Evolutionary conservation across 2,888 invertebrate species (phyloP), one percentile per base, ranked within the genome.

Genomic region (Catonia carolina): DNA sequence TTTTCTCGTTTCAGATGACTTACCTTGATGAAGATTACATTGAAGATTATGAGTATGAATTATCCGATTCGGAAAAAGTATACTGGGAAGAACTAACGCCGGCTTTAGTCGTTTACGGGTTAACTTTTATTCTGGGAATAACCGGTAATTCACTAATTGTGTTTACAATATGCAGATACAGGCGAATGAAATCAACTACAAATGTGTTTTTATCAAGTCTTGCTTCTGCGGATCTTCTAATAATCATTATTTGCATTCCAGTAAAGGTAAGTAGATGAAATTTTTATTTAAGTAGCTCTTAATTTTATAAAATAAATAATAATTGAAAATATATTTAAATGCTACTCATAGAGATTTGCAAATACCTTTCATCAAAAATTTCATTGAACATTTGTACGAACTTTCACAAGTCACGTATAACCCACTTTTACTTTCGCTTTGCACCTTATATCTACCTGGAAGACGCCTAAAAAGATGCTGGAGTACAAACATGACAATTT

Each of bases 151-250:
- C 69, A 18, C 69, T 81, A 54, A 80, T 81, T 59, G 77, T 81
- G 57, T 76, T 78, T 66, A 77, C 78, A n/a, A 78, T 78, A 36
- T 72, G 73, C 33, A 71, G 75, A 53, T 79, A 77, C 67, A 69
- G 77, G 54, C 70, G 78, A 53, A 79, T 82, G 79, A 76, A 77
- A 67, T 81, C 76, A 65, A 78, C 71, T 41, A 85, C 85, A 20
- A 86, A 86, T 68, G 78, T 83, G 48, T 83, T 86, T 67, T 74
- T 86, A 42, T 79, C 83, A 20, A 83, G 83, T 64, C 72, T 86
- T 56, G 83, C 85, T 6, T 79, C 80, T 0, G 83, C 85, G 1
- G 86, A 86, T 71, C 75, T 86, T 2, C 75, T 85, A 23, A 77
- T 86, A 45, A 82, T 85, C 57, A 72, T 79, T 57, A 76, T 85